phyloP scores from a whole-genome alignment of 2,113 vertebrate genomes.

The Ornithorhynchus anatinus region DNA sequence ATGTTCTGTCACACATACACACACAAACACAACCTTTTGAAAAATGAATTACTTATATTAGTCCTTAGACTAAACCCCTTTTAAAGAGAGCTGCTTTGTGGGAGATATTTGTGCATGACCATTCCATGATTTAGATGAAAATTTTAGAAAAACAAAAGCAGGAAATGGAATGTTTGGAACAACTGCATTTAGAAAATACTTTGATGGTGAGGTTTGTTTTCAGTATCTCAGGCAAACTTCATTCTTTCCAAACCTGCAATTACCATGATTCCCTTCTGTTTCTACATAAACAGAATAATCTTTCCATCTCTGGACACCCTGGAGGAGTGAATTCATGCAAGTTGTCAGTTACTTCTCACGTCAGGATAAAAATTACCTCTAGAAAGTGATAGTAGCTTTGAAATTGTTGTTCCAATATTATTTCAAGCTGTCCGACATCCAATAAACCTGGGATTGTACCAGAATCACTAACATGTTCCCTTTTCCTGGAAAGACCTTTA shows the following conservation, averaged over 20 bases:
- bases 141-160: neutral
- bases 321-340: neutral
- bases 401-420: too few relatives aligned
- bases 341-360: slow-evolving; percentile 11
- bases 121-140: slow-evolving; percentile 1
- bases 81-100: slow-evolving; percentile 2
- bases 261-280: neutral
- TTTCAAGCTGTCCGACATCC: too few relatives aligned
- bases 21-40: neutral
- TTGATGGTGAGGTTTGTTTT: neutral
- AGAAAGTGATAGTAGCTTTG: slow-evolving; percentile 15
- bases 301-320: neutral
- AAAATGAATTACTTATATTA: neutral
- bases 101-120: neutral
- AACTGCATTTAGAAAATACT: neutral
- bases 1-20: too few relatives aligned
- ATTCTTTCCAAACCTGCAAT: neutral
- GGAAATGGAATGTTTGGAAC: neutral
- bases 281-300: neutral
- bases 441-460: too few relatives aligned
- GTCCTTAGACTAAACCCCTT: neutral
- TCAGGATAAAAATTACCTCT: neutral
- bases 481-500: too few relatives aligned
- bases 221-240: neutral
- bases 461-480: too few relatives aligned